Evolutionary conservation across 2,113 vertebrate species (phyloP).

Genomic region (Pipa parva): DNA sequence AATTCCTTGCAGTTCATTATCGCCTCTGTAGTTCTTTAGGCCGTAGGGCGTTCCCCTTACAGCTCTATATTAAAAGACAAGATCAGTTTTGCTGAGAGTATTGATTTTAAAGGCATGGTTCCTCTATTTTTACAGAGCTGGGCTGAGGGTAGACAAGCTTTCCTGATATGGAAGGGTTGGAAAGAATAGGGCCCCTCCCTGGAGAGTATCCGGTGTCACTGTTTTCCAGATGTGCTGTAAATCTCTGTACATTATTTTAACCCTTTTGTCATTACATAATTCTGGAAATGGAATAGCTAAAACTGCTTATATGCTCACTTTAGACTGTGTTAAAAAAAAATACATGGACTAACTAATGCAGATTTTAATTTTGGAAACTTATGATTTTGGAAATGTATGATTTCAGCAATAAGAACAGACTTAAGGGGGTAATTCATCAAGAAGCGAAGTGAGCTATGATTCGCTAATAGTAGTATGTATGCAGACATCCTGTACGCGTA

Average conservation of each 20-base stretch:
- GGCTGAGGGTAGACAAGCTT: conserved; percentile 1
- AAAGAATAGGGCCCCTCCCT: conserved; percentile 25
- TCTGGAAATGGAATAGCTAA: too few relatives aligned
- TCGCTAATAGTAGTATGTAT: too few relatives aligned
- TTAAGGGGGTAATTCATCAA: too few relatives aligned
- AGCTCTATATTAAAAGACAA: conserved; percentile 8
- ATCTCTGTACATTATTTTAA: not conserved
- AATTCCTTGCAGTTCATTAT: not conserved
- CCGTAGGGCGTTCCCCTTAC: conserved; percentile 30
- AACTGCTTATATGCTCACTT: too few relatives aligned
- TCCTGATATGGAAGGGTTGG: not conserved
- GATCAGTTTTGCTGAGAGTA: conserved; percentile 8
- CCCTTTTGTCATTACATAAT: too few relatives aligned
- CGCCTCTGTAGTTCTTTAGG: conserved; percentile 6
- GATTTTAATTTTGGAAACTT: too few relatives aligned
- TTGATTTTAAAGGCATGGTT: conserved; percentile 16
- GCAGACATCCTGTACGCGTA: too few relatives aligned
- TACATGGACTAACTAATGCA: too few relatives aligned
- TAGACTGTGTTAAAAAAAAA: too few relatives aligned
- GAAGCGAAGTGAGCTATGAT: too few relatives aligned
- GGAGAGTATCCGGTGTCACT: conserved; percentile 4
- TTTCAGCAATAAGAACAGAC: too few relatives aligned
- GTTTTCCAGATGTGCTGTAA: conserved; percentile 22
- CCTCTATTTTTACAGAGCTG: conserved; percentile 3
- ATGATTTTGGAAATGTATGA: too few relatives aligned